Conservation (phyloP, 1,140 invertebrate species). For the Heliconius melpomene region DNA sequence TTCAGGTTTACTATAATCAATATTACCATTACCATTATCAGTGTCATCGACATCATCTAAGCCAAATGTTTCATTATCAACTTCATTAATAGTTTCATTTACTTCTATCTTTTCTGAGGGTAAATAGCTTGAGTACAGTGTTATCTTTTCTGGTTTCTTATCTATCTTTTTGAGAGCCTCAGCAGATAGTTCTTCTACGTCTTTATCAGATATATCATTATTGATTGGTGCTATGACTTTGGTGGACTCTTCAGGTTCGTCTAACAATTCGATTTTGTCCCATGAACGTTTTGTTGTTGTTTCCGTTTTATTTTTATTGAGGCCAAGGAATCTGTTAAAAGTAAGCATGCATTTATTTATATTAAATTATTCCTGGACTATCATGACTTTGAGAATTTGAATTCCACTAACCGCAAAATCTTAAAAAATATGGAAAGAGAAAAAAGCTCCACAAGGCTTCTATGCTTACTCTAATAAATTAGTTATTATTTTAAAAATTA, state of each 20-base stretch:
- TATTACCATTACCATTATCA: constrained; percentile 47
- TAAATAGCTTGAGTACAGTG: constrained; percentile 61
- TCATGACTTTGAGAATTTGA: too few species aligned
- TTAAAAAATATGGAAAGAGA: too few species aligned
- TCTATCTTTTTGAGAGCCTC: constrained; percentile 57
- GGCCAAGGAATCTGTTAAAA: constrained; percentile 61
- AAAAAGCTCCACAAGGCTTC: too few species aligned
- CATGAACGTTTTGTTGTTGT: constrained; percentile 53
- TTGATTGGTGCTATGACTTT: constrained; percentile 48
- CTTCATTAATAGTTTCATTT: constrained; percentile 50
- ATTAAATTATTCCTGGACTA: neutral
- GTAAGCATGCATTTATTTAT: constrained; percentile 4
- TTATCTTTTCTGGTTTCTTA: constrained; percentile 73
- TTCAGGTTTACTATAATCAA: constrained; percentile 36
- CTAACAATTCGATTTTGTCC: constrained; percentile 66
- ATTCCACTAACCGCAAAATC: too few species aligned
- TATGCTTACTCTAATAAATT: too few species aligned
- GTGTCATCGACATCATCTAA: constrained; percentile 55
- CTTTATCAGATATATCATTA: constrained; percentile 62
- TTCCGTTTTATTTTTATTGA: constrained; percentile 50
- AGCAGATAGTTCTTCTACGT: constrained; percentile 64
- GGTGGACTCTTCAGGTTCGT: constrained; percentile 54
- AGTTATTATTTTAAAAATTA: too few species aligned
- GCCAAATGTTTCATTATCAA: constrained; percentile 46
- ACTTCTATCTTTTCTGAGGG: constrained; percentile 46